Base-by-base conservation (phyloP, 2,888 invertebrate genomes). In the Coelogynopora nodosa region DNA sequence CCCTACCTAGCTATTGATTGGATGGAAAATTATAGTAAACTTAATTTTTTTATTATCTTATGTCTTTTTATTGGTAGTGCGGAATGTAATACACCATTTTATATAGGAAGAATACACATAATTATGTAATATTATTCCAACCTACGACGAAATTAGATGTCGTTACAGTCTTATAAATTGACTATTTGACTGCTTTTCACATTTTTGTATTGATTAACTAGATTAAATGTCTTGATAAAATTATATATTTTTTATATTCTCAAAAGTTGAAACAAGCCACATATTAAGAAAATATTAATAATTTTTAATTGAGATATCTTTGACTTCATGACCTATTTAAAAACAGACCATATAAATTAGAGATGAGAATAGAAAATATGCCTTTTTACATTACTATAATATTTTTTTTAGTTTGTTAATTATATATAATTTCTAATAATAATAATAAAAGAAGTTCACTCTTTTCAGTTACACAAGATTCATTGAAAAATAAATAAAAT, bases 331-430 rank as follows among this genome's bases (percentile, higher is more conserved):
- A 74, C 74, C 23, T 74, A 74, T 74, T 74, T 74, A 74, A 74
- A 74, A 74, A 23, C 27, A 74, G 74, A 23, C 74, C 23, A 74
- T 74, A 74, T 74, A 74, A 74, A 74, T 74, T 74, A 74, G 74
- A 74, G 74, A 74, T 74, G 74, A 74, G 2, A 5, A 23, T 74
- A 74, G 23, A 10, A 74, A 74, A 74, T 74, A 74, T 74, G 74
- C 74, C 5, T 74, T 74, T 74, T 74, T 74, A 74, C 74, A 74
- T 74, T 74, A 74, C 74, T n/a, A n/a, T 74, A 74, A 74, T 74
- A 74, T 74, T 74, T 74, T 74, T 74, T 74, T 74, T 74, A n/a
- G 23, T 74, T 74, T 10, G 23, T 74, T 74, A 74, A 74, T 74
- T 74, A 74, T 74, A 13, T 74, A 74, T 74, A 74, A 23, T 74